Percentiles rank a stretch among this genome's conserved stretches.
phyloP scores from a whole-genome alignment of 1,140 invertebrate genomes.

The Papilio xuthus region DNA sequence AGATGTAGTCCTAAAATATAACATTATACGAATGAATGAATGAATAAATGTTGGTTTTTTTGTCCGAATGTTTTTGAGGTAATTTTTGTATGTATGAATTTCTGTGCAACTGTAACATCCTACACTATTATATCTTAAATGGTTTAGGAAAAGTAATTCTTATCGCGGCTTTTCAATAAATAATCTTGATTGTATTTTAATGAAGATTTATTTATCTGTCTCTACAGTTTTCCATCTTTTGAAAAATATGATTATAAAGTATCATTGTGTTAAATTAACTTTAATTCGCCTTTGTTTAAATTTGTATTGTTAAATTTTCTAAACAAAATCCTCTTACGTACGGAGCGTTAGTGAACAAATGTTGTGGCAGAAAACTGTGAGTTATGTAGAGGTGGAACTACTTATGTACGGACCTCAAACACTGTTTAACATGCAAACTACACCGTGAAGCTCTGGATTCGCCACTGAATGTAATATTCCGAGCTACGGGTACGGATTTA shows the following conservation, averaged over 20 bases:
- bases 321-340: slow-evolving; percentile 8
- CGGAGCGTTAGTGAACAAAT: neutral
- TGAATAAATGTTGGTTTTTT: too few species aligned
- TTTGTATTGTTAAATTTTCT: neutral
- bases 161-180: too few species aligned
- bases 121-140: too few species aligned
- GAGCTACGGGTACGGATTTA: slow-evolving; percentile 13
- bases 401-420: slow-evolving; percentile 20
- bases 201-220: too few species aligned
- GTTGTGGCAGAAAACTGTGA: slow-evolving; percentile 5
- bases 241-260: too few species aligned
- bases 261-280: neutral
- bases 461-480: slow-evolving; percentile 26
- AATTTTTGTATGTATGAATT: too few species aligned
- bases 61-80: too few species aligned
- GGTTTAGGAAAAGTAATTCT: too few species aligned
- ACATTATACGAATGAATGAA: too few species aligned
- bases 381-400: slow-evolving; percentile 4
- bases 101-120: too few species aligned
- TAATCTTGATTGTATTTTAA: too few species aligned
- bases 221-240: too few species aligned
- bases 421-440: slow-evolving; percentile 28
- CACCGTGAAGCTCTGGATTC: neutral
- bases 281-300: neutral
- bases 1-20: neutral